phyloP scores from a whole-genome alignment of 1,140 invertebrate species.

The Monomorium pharaonis region DNA sequence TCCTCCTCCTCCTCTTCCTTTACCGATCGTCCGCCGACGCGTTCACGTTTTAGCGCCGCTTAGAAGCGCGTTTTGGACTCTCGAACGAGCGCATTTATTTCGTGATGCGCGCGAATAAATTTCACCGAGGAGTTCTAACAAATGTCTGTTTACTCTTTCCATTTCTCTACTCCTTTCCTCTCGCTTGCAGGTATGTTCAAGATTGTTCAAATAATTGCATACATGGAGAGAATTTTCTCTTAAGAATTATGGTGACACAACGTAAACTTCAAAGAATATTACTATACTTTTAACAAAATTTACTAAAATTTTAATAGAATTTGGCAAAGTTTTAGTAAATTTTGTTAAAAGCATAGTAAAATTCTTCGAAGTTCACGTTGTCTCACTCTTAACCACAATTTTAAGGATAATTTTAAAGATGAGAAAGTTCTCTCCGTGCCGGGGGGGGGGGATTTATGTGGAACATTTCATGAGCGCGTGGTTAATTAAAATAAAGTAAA shows the following conservation, averaged over 20 bases:
- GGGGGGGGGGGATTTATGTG: background rate
- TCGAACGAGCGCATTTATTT: constrained; percentile 59
- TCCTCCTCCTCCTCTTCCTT: background rate
- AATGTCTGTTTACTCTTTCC: constrained; percentile 26
- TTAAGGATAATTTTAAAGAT: too few relatives aligned
- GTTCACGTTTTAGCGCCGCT: constrained; percentile 71
- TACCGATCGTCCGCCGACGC: constrained; percentile 20
- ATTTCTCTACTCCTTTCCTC: background rate
- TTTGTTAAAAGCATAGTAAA: too few relatives aligned
- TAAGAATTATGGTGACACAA: too few relatives aligned
- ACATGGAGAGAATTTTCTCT: too few relatives aligned
- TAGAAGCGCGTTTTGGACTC: constrained; percentile 55
- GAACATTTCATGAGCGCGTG: background rate
- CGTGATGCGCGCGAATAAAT: constrained; percentile 71
- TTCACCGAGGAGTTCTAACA: constrained; percentile 58
- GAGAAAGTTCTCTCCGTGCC: too few relatives aligned
- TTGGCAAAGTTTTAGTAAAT: too few relatives aligned
- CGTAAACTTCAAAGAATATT: too few relatives aligned
- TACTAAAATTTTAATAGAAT: too few relatives aligned
- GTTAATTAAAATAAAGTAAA: background rate
- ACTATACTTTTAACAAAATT: too few relatives aligned
- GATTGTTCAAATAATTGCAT: background rate
- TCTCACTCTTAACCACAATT: too few relatives aligned
- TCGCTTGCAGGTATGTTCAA: too few relatives aligned
- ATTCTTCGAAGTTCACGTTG: too few relatives aligned